phyloP scores from a whole-genome alignment of 1,140 invertebrate species.

The Zaprionus taronus region DNA sequence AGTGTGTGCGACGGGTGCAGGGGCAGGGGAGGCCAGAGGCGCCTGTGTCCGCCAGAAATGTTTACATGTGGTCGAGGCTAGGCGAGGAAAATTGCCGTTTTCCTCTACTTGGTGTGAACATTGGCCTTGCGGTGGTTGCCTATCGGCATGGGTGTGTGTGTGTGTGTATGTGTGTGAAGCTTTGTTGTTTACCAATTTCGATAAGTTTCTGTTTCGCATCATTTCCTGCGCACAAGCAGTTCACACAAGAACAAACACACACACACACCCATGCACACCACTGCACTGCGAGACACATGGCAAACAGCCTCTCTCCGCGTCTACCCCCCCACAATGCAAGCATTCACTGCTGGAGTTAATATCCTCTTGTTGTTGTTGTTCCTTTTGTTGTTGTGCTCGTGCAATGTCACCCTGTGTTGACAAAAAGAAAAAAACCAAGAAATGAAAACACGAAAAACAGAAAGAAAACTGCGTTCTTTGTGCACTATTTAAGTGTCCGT shows the following conservation, averaged over 20 bases:
- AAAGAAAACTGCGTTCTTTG: conserved; percentile 35
- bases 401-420: conserved; percentile 31
- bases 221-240: conserved; percentile 65
- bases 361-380: conserved; percentile 1
- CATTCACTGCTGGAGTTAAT: conserved; percentile 36
- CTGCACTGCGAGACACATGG: conserved; percentile 42
- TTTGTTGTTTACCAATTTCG: conserved; percentile 72
- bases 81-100: conserved; percentile 69
- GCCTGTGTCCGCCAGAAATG: conserved; percentile 48
- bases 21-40: neutral
- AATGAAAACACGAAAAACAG: neutral
- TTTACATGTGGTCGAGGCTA: conserved; percentile 65
- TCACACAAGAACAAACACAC: conserved; percentile 41
- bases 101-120: conserved; percentile 68
- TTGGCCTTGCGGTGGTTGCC: conserved; percentile 57
- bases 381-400: conserved; percentile 6
- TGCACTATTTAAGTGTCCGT: conserved; percentile 10
- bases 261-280: neutral
- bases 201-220: conserved; percentile 67
- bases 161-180: conserved; percentile 14
- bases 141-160: conserved; percentile 15
- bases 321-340: conserved; percentile 73
- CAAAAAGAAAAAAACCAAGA: conserved; percentile 1
- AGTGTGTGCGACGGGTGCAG: neutral
- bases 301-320: conserved; percentile 41